Evolutionary conservation across 1,140 invertebrate species (phyloP).

Genomic region (Argopecten irradians): DNA sequence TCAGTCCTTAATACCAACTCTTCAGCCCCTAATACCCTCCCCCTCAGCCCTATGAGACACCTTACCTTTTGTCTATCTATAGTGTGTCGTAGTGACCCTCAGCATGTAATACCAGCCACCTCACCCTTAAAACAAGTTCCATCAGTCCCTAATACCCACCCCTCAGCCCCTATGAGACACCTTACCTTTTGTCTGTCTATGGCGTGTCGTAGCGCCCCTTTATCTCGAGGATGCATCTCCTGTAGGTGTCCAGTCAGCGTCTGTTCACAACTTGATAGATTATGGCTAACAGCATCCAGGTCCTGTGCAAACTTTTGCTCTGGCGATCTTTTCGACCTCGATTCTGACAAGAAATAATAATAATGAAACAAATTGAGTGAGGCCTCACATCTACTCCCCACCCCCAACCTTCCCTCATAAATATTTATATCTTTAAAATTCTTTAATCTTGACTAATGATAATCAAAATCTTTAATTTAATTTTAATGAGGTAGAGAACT

Average conservation of each 20-base stretch:
- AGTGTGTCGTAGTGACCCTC: no score
- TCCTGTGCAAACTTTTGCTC: conserved; percentile 64
- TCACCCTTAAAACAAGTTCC: no score
- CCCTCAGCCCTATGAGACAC: not conserved
- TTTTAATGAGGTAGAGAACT: not conserved
- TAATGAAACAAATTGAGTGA: no score
- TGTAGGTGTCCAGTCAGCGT: conserved; percentile 62
- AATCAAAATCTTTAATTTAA: no score
- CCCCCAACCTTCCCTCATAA: no score
- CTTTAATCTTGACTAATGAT: no score
- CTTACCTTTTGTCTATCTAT: not conserved
- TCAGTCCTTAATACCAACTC: not conserved
- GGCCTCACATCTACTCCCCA: no score
- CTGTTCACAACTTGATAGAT: conserved; percentile 64
- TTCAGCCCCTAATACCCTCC: no score
- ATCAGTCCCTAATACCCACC: not conserved
- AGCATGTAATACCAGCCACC: no score
- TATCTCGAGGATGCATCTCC: conserved; percentile 65
- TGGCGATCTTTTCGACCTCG: conserved; percentile 58
- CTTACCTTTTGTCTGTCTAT: conserved; percentile 66
- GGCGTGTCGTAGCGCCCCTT: conserved; percentile 55
- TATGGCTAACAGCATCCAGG: conserved; percentile 65
- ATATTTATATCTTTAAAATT: no score
- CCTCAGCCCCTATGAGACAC: not conserved
- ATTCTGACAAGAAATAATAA: conserved; percentile 48